Conservation (phyloP, 2,113 vertebrate species). For the Planiliza haematocheilus region DNA sequence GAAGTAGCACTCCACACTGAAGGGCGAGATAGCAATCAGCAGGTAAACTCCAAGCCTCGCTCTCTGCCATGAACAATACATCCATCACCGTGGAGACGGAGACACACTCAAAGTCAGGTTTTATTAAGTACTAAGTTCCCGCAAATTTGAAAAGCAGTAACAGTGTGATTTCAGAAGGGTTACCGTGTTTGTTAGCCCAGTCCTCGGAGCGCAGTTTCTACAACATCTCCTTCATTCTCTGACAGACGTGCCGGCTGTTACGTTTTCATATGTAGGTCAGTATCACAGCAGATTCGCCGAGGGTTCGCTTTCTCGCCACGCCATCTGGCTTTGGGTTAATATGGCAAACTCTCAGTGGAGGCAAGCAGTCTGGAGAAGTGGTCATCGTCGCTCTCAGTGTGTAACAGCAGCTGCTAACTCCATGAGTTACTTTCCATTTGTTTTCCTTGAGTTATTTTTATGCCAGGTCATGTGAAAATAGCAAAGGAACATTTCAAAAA, state of each 20-base stretch:
- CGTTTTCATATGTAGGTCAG: slow-evolving; percentile 10
- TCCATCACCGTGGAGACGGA: slow-evolving; percentile 25
- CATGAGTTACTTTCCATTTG: background rate
- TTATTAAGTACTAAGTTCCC: background rate
- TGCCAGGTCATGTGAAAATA: background rate
- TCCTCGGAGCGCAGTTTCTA: background rate
- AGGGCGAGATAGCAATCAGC: background rate
- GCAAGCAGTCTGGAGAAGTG: background rate
- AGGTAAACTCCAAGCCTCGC: background rate
- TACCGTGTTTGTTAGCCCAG: background rate
- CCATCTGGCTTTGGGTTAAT: slow-evolving; percentile 28
- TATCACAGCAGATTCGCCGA: background rate
- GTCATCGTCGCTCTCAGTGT: background rate
- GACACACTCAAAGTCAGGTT: background rate
- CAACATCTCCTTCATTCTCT: background rate
- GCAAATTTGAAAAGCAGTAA: background rate
- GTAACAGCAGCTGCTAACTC: background rate
- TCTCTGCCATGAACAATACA: background rate
- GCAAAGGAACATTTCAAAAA: too few species aligned
- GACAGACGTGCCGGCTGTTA: background rate
- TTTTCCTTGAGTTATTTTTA: background rate
- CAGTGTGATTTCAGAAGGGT: background rate
- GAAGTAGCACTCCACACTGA: background rate
- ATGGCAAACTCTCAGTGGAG: slow-evolving; percentile 2
- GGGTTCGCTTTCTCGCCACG: background rate